Evolutionary conservation across 2,113 vertebrate genomes (phyloP), one percentile per base, ranked within the genome.

Genomic region (Tachysurus vachellii): DNA sequence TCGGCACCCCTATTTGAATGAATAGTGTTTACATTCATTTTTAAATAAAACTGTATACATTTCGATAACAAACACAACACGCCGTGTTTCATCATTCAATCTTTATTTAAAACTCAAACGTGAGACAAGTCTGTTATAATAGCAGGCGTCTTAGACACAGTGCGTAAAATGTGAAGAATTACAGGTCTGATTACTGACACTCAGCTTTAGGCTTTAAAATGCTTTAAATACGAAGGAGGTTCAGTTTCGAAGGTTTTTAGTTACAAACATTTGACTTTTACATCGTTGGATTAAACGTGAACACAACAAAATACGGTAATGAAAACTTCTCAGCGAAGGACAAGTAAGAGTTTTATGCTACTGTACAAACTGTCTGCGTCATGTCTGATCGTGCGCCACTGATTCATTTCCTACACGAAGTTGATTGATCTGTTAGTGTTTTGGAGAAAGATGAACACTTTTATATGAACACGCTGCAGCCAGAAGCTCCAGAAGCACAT

Each of bases 21-120:
- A 50, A 50, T 12, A 3, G 3, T n/a, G 26, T 64, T 64, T n/a
- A n/a, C 62, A 64, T 26, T 3, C n/a, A 64, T n/a, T n/a, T 26
- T n/a, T n/a, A n/a, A n/a, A n/a, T n/a, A 12, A 64, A 64, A 23
- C 0, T 1, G 4, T 59, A 1, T 21, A 6, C 0, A 64, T 64
- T 12, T 11, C n/a, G 62, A 64, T n/a, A 64, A 50, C 47, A 53
- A n/a, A 77, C 47, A n/a, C 50, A n/a, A 16, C 3, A 9, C 54
- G 11, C 14, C 31, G 12, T 1, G 0, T 31, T 83, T 83, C 44
- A 50, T 4, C 50, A 16, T 44, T 44, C 26, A n/a, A 42, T 84
- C 1, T 84, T 84, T 84, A 73, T 84, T 84, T 57, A 73, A 84
- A 84, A 59, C 54, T 28, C 26, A 28, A 17, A 28, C 4, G 12